Base-by-base conservation (phyloP, 35 echinoderm and acorn worm genomes). In the Stichopus chloronotus region DNA sequence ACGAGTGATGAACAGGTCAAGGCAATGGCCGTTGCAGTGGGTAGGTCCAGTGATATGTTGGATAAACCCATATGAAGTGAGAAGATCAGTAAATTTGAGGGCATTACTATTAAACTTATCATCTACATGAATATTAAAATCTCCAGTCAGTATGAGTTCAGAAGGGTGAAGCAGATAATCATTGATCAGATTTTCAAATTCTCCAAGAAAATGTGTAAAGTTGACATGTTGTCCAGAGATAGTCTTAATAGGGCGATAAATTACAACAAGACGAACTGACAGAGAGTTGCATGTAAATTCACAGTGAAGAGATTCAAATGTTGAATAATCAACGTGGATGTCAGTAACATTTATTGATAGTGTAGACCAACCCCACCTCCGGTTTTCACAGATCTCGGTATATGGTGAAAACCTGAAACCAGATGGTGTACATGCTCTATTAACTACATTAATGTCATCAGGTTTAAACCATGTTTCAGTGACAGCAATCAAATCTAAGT, bases 401-500 rank as follows among this genome's bases (percentile, higher is more conserved):
- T 55, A 87, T 95, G 94, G 69, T 87, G 57, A 22, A 95, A 76
- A 52, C 54, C 54, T 57, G 72, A 72, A 95, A 17, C 94, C 94
- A 77, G 6, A 19, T 13, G 90, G 90, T 58, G 91, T 95, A 12
- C 20, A 55, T 24, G 81, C 91, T 5, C 53, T 69, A n/a, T n/a
- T n/a, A 65, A 90, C 68, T 52, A 81, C 20, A 53, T 22, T 63
- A 25, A 80, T 25, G 57, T 95, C 63, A n/a, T 84, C 59, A 12
- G 76, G 25, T 79, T 77, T 91, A 8, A 96, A 76, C 95, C 95
- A 96, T 9, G 92, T 94, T 81, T 96, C 95, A 54, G 87, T 91
- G 9, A 96, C 19, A 69, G 92, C 95, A 55, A 94, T 12, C 61
- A 92, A 52, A 74, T 96, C 95, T n/a, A 94, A 92, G 55, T 92